Evolutionary conservation across 2,888 invertebrate genomes (phyloP), one percentile per base, ranked within the genome.

Genomic region (Coronaproctus castanopsis): DNA sequence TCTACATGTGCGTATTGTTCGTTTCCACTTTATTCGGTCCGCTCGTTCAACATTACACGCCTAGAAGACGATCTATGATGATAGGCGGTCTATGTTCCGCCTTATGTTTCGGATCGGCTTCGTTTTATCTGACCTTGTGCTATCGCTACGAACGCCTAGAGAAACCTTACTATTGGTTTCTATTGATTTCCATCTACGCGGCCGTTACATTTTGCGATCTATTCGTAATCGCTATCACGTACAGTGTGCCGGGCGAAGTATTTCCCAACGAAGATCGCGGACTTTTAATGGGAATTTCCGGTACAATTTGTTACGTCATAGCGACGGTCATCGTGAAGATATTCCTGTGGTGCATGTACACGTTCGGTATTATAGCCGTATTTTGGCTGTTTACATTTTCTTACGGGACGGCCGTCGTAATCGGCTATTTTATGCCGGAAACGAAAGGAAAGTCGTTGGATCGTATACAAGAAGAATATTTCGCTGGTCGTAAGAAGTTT

Each of bases 261-360:
- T 57, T 57, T n/a, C 57, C 57, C 2, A 49, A 50, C 48, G 57
- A 57, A 51, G 57, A 20, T 5, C 21, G 57, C 18, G 57, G 57
- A 23, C 49, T 19, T 5, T 48, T 57, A 50, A 21, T 50, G 36
- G 57, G 57, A 2, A 21, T 57, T 18, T 49, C 22, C 18, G 49
- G 57, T 22, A 22, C 20, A 1, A 50, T 57, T 14, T 21, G 23
- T 8, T 49, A 50, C 20, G 18, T 57, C 2, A 22, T 21, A 24
- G 24, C 23, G 49, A 10, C 57, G 2, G 10, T 21, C 14, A 22
- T 23, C 5, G 22, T 57, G 19, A 57, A 57, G 23, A n/a, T 22
- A n/a, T 57, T 50, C 51, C 57, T 50, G 18, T 22, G 23, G 23
- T 49, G 24, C 20, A 50, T 57, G 57, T 51, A 14, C n/a, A 50